Evolutionary conservation across 2,797 vertebrate species (phyloP).

Genomic region (Bufotes viridis): DNA sequence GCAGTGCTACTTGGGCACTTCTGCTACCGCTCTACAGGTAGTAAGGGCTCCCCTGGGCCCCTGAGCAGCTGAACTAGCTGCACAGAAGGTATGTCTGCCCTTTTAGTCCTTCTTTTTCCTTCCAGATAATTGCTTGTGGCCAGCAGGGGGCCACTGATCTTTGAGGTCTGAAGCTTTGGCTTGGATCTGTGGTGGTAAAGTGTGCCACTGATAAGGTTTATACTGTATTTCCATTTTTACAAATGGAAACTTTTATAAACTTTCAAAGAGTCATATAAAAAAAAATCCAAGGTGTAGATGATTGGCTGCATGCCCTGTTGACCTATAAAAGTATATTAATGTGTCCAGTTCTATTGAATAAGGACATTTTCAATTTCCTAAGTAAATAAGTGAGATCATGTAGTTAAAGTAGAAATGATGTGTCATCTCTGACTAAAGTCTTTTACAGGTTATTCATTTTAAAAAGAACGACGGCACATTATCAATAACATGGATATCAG

Average conservation of each 20-base stretch:
- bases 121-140: no score
- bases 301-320: not conserved
- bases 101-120: no score
- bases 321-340: not conserved
- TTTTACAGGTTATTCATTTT: not conserved
- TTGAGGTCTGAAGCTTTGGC: no score
- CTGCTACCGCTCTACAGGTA: no score
- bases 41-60: no score
- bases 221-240: not conserved
- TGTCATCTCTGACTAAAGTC: not conserved
- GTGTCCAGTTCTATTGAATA: not conserved
- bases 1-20: no score
- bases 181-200: no score
- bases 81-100: no score
- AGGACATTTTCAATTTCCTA: not conserved
- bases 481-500: slow-evolving; percentile 20
- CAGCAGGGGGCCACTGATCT: no score
- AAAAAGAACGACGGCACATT: not conserved
- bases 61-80: no score
- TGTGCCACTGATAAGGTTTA: no score
- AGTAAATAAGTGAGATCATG: slow-evolving; percentile 1
- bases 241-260: not conserved
- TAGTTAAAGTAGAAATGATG: not conserved
- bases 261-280: not conserved
- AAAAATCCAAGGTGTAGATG: not conserved